Percentiles rank a stretch among this genome's conserved stretches.
Conservation (phyloP, 2,888 invertebrate species). For the Xestia c-nigrum region DNA sequence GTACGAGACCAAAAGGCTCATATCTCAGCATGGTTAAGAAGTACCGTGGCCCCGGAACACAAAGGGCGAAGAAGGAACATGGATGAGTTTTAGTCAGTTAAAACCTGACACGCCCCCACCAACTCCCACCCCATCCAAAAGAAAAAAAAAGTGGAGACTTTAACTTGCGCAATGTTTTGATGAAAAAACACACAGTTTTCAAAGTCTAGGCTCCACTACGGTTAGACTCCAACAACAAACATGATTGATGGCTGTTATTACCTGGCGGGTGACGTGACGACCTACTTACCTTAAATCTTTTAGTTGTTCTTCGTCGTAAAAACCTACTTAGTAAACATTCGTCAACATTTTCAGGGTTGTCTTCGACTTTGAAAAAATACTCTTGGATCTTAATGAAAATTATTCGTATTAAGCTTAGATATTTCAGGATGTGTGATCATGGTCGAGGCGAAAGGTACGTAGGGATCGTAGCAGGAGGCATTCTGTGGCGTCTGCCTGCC, state of each 20-base stretch:
- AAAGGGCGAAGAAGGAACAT: no score
- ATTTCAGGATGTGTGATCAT: not conserved
- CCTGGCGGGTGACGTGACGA: constrained; percentile 59
- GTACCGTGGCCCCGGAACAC: no score
- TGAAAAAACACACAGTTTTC: constrained; percentile 11
- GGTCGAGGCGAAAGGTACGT: not conserved
- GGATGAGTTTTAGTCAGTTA: no score
- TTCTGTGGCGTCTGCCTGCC: not conserved
- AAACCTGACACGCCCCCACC: no score
- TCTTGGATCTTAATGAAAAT: not conserved
- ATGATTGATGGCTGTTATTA: constrained; percentile 81
- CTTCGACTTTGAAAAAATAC: not conserved
- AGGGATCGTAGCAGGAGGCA: not conserved
- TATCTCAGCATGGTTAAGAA: no score
- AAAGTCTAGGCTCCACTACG: constrained; percentile 21
- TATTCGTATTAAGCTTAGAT: not conserved
- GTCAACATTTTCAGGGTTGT: constrained; percentile 60
- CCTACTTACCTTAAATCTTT: constrained; percentile 64
- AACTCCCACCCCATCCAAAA: no score
- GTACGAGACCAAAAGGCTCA: no score
- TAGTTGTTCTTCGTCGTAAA: constrained; percentile 61
- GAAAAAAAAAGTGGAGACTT: no score
- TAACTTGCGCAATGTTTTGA: constrained; percentile 5
- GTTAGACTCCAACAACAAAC: constrained; percentile 62
- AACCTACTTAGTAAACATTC: constrained; percentile 60